phyloP scores from a whole-genome alignment of 2,113 vertebrate genomes.

The Myotis lucifugus region DNA sequence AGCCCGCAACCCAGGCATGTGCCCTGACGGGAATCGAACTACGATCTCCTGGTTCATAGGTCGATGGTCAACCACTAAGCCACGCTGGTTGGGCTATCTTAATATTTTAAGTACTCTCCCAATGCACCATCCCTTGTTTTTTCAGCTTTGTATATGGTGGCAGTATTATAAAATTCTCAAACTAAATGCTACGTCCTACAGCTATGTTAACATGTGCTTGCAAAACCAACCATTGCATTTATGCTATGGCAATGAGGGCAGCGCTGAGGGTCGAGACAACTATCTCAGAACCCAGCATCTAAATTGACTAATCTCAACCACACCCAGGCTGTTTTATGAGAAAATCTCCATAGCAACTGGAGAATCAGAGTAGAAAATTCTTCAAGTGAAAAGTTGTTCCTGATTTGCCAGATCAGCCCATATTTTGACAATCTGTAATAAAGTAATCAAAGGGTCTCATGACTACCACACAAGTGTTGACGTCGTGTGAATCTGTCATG shows the following conservation, averaged over 20 bases:
- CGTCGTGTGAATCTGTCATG: conserved; percentile 47
- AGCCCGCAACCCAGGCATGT: too few relatives aligned
- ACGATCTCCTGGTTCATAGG: too few relatives aligned
- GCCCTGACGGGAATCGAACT: too few relatives aligned
- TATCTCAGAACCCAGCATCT: not conserved
- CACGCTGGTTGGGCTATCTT: not conserved
- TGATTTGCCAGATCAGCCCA: conserved; percentile 65
- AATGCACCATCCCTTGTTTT: not conserved
- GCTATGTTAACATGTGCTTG: not conserved
- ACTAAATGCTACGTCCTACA: conserved; percentile 10
- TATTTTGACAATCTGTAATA: conserved; percentile 67
- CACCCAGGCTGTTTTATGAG: conserved; percentile 42
- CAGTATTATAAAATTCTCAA: conserved; percentile 8
- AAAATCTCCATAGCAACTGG: conserved; percentile 66
- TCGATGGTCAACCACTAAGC: too few relatives aligned
- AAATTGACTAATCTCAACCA: conserved; percentile 45
- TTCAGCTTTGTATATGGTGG: not conserved
- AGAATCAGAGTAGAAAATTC: conserved; percentile 56
- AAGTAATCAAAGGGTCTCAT: conserved; percentile 61
- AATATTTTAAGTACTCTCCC: not conserved
- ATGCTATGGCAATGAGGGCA: not conserved
- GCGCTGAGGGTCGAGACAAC: not conserved
- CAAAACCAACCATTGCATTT: conserved; percentile 29
- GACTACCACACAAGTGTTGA: conserved; percentile 58
- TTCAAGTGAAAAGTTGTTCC: conserved; percentile 59